Percentiles rank a stretch among this genome's conserved stretches.
Conservation (phyloP, 2,113 vertebrate species). For the Gobiocypris rarus region DNA sequence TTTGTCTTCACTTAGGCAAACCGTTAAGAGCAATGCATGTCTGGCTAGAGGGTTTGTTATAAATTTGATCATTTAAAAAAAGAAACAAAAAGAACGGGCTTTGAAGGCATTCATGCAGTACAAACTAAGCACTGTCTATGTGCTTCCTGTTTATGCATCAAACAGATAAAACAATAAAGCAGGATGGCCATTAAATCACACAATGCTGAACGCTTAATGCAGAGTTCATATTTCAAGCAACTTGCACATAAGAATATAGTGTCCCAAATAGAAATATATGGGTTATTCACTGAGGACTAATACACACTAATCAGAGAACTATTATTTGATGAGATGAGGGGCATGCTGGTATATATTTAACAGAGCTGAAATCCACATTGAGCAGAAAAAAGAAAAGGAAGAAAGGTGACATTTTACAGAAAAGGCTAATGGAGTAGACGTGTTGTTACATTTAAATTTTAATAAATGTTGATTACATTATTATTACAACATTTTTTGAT, state of each 20-base stretch:
- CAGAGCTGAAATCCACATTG: neutral
- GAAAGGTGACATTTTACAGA: neutral
- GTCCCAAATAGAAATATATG: slow-evolving; percentile 30
- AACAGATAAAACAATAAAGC: neutral
- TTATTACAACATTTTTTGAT: neutral
- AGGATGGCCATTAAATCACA: neutral
- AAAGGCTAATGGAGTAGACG: neutral
- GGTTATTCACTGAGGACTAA: slow-evolving; percentile 21
- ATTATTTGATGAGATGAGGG: slow-evolving; percentile 19
- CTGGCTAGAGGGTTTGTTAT: neutral
- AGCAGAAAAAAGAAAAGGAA: neutral
- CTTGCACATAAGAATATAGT: neutral
- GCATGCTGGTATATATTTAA: slow-evolving; percentile 14
- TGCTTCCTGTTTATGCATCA: neutral
- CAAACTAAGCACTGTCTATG: neutral
- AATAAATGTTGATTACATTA: neutral
- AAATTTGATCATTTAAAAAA: neutral
- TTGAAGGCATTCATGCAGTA: neutral
- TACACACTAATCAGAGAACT: slow-evolving; percentile 18
- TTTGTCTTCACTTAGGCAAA: neutral
- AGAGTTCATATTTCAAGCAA: neutral
- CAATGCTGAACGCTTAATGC: neutral
- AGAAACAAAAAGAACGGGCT: neutral
- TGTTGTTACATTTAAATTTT: neutral
- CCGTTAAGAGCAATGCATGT: neutral